A percentile compares a stretch with the other conserved stretches of the same genome.
phyloP scores from a whole-genome alignment of 2,113 vertebrate species.

The Leptosomus discolor region DNA sequence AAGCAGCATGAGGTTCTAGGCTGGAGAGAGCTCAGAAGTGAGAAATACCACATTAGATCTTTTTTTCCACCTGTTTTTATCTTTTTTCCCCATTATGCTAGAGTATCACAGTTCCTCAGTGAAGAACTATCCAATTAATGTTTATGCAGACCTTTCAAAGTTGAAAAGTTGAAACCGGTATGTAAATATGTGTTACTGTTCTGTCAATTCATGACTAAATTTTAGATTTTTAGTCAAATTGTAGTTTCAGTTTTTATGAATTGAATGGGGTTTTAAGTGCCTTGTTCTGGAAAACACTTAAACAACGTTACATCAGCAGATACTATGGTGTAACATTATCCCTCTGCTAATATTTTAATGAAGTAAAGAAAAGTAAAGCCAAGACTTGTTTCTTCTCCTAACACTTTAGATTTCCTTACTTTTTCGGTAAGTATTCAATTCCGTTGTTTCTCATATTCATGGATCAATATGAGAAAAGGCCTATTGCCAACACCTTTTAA shows the following conservation, averaged over 20 bases:
- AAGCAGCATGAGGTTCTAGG: neutral
- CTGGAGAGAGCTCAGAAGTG: neutral
- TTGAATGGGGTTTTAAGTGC: neutral
- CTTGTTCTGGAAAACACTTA: neutral
- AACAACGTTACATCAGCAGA: neutral
- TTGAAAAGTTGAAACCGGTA: neutral
- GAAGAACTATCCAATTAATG: neutral
- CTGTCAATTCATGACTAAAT: neutral
- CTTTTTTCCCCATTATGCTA: neutral
- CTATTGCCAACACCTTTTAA: neutral
- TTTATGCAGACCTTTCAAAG: neutral
- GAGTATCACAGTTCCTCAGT: neutral
- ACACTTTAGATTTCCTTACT: neutral
- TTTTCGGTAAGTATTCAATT: neutral
- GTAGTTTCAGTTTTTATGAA: neutral
- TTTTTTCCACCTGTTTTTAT: neutral
- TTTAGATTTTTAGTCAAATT: neutral
- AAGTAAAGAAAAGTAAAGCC: neutral
- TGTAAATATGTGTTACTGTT: neutral
- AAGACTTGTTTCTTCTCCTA: neutral
- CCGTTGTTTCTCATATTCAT: neutral
- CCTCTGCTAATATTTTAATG: neutral
- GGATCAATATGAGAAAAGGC: neutral
- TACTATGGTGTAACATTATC: neutral
- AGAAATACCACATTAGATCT: neutral